Conservation (phyloP, 37 sponge, comb jelly and placozoan genomes). For the Agelas oroides region DNA sequence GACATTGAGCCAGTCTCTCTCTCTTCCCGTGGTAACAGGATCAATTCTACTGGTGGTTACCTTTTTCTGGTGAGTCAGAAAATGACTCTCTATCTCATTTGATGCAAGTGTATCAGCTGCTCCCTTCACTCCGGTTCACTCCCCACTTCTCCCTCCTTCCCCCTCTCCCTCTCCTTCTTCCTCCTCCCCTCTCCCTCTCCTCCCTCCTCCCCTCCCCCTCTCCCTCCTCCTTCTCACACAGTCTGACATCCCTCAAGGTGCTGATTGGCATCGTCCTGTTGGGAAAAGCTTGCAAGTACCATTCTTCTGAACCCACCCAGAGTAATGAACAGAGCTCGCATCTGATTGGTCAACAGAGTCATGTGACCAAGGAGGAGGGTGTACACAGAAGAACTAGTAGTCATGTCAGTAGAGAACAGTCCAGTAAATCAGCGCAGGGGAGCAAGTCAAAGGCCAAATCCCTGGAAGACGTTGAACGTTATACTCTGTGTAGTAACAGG, state of each 20-base stretch:
- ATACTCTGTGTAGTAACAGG: conserved; percentile 64
- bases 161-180: background rate
- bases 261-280: conserved; percentile 66
- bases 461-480: conserved; percentile 68
- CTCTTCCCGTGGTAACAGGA: conserved; percentile 28
- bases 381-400: background rate
- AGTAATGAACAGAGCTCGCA: background rate
- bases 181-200: background rate
- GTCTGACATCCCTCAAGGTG: conserved; percentile 57
- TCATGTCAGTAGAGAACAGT: background rate
- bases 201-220: background rate
- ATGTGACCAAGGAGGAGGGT: background rate
- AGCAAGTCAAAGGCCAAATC: conserved; percentile 15
- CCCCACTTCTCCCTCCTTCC: no score
- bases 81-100: background rate
- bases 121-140: background rate
- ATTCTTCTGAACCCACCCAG: background rate
- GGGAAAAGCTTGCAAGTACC: conserved; percentile 42
- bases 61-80: conserved; percentile 41
- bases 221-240: no score
- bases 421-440: background rate
- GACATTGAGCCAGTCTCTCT: conserved; percentile 48
- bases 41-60: background rate
- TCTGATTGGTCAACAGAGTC: background rate
- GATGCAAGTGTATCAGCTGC: background rate